Percentiles rank a stretch among this genome's conserved stretches.
These are phyloP conservation scores for Agrochola litura DNA, from an alignment of 2,888 invertebrate species.

Conservation along the genomic window DNA sequence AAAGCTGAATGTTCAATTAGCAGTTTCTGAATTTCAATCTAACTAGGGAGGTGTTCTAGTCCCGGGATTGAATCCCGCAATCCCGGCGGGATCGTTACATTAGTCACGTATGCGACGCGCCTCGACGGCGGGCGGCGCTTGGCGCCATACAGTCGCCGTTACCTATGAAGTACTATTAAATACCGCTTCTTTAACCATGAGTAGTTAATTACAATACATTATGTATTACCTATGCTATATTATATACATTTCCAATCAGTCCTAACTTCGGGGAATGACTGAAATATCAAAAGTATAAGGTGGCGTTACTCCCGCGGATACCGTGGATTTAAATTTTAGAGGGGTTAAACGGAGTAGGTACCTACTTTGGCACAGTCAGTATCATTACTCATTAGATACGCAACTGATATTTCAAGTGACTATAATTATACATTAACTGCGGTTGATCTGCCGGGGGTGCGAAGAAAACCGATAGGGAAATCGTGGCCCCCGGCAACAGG, in stretches of 20 bases:
- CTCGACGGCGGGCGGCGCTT: slow-evolving; percentile 75
- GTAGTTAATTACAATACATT: slow-evolving; percentile 71
- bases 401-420: too few species aligned
- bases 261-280: slow-evolving; percentile 29
- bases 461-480: too few species aligned
- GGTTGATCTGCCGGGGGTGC: too few species aligned
- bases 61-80: slow-evolving; percentile 62
- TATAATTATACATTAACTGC: too few species aligned
- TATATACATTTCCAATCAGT: slow-evolving; percentile 24
- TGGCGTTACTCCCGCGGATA: slow-evolving; percentile 27
- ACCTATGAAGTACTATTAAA: slow-evolving; percentile 69
- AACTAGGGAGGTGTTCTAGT: slow-evolving; percentile 35
- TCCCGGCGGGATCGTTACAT: slow-evolving; percentile 71
- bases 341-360: neutral
- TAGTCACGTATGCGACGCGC: slow-evolving; percentile 78
- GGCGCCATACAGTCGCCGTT: slow-evolving; percentile 72
- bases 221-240: slow-evolving; percentile 37
- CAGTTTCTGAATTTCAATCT: slow-evolving; percentile 17
- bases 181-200: slow-evolving; percentile 69
- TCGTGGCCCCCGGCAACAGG: too few species aligned
- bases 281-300: slow-evolving; percentile 37
- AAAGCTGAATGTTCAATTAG: neutral
- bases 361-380: neutral
- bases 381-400: slow-evolving; percentile 10
- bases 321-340: neutral